A percentile compares a stretch with the other conserved stretches of the same genome.
Evolutionary conservation across 2,888 invertebrate species (phyloP).

Genomic region (Drosophila antonietae): DNA sequence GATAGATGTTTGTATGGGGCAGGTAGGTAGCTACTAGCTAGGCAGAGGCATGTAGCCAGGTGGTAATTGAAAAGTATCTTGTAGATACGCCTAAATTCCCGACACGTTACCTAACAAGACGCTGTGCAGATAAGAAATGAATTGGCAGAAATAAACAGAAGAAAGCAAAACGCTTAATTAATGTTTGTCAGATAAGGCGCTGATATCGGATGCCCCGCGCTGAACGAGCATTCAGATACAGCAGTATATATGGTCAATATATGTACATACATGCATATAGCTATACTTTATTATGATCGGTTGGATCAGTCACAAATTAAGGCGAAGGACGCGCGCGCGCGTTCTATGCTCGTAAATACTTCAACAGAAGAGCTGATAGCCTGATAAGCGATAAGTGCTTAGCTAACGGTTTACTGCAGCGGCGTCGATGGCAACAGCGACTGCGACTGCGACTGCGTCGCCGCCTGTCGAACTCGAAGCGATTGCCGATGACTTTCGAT

Average conservation of each 20-base stretch:
- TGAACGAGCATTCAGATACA: background rate
- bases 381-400: constrained; percentile 42
- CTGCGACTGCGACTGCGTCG: background rate
- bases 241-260: background rate
- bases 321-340: constrained; percentile 46
- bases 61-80: constrained; percentile 15
- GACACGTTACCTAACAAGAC: constrained; percentile 25
- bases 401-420: constrained; percentile 9
- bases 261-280: background rate
- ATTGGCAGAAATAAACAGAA: constrained; percentile 43
- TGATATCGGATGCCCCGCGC: constrained; percentile 11
- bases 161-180: constrained; percentile 48
- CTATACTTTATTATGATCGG: background rate
- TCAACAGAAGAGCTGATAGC: constrained; percentile 39
- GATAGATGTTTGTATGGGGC: too few species aligned
- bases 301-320: constrained; percentile 30
- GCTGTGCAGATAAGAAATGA: constrained; percentile 40
- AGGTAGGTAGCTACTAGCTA: background rate
- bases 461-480: background rate
- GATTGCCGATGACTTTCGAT: background rate
- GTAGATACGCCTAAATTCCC: background rate
- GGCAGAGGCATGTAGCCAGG: background rate
- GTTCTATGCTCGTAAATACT: constrained; percentile 43
- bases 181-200: constrained; percentile 44
- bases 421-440: background rate